A percentile compares a stretch with the other conserved stretches of the same genome.
These are phyloP conservation scores for Mus spicilegus DNA, from an alignment of 2,113 vertebrate species.

Conservation along the genomic window DNA sequence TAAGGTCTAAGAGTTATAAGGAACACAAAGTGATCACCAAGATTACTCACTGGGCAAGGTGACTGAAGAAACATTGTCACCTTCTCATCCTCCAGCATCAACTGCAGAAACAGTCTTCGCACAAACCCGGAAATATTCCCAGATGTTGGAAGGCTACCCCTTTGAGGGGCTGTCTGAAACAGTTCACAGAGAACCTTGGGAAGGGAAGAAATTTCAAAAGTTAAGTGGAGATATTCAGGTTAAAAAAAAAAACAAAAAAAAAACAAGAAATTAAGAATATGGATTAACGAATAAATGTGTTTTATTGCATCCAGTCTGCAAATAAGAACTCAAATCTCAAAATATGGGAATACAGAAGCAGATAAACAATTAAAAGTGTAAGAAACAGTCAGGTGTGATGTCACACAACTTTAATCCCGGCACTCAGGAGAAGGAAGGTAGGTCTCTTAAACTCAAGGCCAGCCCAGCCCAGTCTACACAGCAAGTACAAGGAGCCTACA, in stretches of 20 bases:
- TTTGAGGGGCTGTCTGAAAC: constrained; percentile 97
- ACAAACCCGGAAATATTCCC: constrained; percentile 99
- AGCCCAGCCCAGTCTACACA: too few species aligned
- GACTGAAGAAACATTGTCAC: constrained; percentile 99
- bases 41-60: constrained; percentile 94
- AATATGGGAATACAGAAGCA: background rate
- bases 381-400: background rate
- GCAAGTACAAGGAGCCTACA: background rate
- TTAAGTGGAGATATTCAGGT: constrained; percentile 18
- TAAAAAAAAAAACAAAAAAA: background rate
- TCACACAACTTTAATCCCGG: background rate
- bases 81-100: constrained; percentile 99
- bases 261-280: background rate
- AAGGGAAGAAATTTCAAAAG: constrained; percentile 68
- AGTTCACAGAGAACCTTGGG: constrained; percentile 98
- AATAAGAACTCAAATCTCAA: constrained; percentile 24
- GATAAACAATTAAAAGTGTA: background rate
- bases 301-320: constrained; percentile 40
- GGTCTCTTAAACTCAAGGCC: background rate
- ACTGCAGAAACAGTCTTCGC: constrained; percentile 96
- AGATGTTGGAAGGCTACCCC: constrained; percentile 94
- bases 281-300: background rate
- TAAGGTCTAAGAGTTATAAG: background rate
- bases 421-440: background rate
- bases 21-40: background rate